These are phyloP conservation scores for Eptesicus fuscus DNA, from an alignment of 2,113 vertebrate species.

Conservation along the genomic window DNA sequence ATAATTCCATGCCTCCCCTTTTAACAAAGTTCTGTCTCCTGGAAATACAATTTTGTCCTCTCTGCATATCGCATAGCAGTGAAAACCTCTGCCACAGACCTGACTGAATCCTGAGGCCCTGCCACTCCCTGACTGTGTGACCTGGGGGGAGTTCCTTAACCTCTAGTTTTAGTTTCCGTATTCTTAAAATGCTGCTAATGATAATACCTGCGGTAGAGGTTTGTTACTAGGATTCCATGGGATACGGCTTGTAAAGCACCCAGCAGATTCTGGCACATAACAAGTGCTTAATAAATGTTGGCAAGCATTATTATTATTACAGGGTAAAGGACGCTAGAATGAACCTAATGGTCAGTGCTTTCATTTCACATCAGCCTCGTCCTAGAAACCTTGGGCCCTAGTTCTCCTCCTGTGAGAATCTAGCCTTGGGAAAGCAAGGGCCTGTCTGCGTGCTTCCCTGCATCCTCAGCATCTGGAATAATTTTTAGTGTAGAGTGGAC, in stretches of 20 bases:
- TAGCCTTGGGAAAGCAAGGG: not conserved
- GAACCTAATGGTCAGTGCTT: not conserved
- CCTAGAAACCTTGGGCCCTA: not conserved
- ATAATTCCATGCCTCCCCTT: constrained; percentile 6
- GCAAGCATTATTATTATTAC: not conserved
- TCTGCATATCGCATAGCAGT: not conserved
- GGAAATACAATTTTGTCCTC: constrained; percentile 13
- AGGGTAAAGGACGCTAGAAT: not conserved
- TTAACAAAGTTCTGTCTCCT: constrained; percentile 10
- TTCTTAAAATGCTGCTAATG: constrained; percentile 12
- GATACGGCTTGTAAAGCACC: not conserved
- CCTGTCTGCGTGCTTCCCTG: not conserved
- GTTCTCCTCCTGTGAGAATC: not conserved
- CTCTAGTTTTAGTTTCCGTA: constrained; percentile 30
- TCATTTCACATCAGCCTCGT: constrained; percentile 35
- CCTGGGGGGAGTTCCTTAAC: not conserved
- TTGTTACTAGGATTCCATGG: constrained; percentile 13
- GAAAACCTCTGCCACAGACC: not conserved
- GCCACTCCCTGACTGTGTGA: not conserved
- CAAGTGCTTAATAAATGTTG: not conserved
- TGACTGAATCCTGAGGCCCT: constrained; percentile 3
- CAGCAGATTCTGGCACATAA: constrained; percentile 1
- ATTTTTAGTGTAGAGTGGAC: not conserved
- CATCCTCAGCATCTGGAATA: not conserved
- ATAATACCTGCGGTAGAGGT: not conserved